These are phyloP conservation scores for Steatornis caripensis DNA, from an alignment of 2,113 vertebrate genomes.

Conservation along the genomic window DNA sequence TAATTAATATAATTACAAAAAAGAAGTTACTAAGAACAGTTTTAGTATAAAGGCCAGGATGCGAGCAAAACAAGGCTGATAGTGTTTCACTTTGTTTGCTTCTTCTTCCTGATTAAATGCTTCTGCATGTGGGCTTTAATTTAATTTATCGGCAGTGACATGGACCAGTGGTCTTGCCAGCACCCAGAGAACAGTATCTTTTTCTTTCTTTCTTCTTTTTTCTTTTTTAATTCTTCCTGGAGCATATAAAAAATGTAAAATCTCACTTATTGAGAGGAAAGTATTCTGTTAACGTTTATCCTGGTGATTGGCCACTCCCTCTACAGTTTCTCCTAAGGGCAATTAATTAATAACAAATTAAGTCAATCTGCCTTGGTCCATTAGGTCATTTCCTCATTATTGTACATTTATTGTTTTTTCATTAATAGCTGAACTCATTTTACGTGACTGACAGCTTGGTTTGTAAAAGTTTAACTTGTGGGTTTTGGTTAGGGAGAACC, in stretches of 20 bases:
- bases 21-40: constrained; percentile 2
- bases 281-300: constrained; percentile 23
- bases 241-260: neutral
- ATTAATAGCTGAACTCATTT: constrained; percentile 46
- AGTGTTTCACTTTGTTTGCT: constrained; percentile 33
- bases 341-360: constrained; percentile 62
- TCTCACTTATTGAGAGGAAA: neutral
- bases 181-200: neutral
- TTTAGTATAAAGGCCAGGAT: neutral
- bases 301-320: neutral
- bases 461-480: neutral
- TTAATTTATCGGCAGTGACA: constrained; percentile 49
- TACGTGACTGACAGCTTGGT: constrained; percentile 21
- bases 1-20: constrained; percentile 28
- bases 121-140: constrained; percentile 42
- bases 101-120: constrained; percentile 40
- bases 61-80: constrained; percentile 23
- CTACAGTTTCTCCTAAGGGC: constrained; percentile 16
- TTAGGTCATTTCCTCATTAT: constrained; percentile 62
- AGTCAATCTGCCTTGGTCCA: constrained; percentile 25
- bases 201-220: neutral
- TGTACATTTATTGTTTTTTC: constrained; percentile 52
- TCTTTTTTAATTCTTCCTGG: neutral
- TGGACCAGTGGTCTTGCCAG: constrained; percentile 13
- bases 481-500: neutral